These are phyloP conservation scores for Barypeithes pellucidus DNA, from an alignment of 2,888 invertebrate genomes.

Conservation along the genomic window DNA sequence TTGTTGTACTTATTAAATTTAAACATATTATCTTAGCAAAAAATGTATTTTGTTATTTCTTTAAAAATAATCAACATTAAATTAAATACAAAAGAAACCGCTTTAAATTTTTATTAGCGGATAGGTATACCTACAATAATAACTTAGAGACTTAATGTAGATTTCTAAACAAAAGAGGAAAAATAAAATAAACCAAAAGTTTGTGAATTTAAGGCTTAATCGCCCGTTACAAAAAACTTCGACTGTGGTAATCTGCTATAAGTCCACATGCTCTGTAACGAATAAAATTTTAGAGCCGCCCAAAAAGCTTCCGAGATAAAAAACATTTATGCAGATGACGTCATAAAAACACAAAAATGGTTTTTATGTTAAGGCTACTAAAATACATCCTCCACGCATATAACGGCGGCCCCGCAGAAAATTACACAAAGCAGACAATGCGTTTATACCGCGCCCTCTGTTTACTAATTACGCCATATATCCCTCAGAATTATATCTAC, in stretches of 20 bases:
- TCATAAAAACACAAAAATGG: slow-evolving; percentile 25
- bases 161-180: neutral
- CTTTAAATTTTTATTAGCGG: too few relatives aligned
- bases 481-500: slow-evolving; percentile 47
- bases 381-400: slow-evolving; percentile 19
- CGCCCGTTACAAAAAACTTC: slow-evolving; percentile 1
- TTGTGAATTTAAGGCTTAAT: neutral
- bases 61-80: too few relatives aligned
- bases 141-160: too few relatives aligned
- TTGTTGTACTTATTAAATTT: too few relatives aligned
- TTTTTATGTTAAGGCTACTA: slow-evolving; percentile 16
- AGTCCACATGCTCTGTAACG: slow-evolving; percentile 9
- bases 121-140: too few relatives aligned
- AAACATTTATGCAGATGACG: slow-evolving; percentile 26
- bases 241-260: neutral
- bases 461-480: slow-evolving; percentile 44
- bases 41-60: too few relatives aligned
- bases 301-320: slow-evolving; percentile 13
- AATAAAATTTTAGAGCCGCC: slow-evolving; percentile 20
- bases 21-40: too few relatives aligned
- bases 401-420: slow-evolving; percentile 20
- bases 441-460: slow-evolving; percentile 33
- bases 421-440: slow-evolving; percentile 34
- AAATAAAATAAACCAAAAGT: neutral
- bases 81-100: too few relatives aligned